These are phyloP conservation scores for Geotrypetes seraphini DNA, from an alignment of 2,797 vertebrate species.

Conservation along the genomic window DNA sequence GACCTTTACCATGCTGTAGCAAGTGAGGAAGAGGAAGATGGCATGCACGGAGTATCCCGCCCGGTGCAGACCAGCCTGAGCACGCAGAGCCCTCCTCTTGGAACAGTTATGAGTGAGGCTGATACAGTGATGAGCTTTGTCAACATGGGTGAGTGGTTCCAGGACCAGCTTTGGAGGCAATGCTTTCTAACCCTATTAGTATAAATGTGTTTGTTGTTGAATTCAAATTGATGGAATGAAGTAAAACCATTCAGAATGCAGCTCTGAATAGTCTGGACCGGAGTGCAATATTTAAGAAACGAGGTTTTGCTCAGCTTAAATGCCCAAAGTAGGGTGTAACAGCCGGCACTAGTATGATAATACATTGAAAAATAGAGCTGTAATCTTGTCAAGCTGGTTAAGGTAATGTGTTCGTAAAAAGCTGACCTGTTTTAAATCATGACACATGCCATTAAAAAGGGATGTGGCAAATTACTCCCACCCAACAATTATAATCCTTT, in stretches of 20 bases:
- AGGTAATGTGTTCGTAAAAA: neutral
- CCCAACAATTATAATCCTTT: too few species aligned
- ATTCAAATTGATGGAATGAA: too few species aligned
- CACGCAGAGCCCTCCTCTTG: constrained; percentile 62
- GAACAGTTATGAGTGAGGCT: constrained; percentile 69
- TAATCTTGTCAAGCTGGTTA: neutral
- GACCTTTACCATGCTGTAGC: constrained; percentile 87
- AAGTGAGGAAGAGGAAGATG: constrained; percentile 49
- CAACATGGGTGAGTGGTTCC: constrained; percentile 87
- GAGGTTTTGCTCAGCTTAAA: neutral
- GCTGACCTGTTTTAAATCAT: neutral
- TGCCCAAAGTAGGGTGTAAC: neutral
- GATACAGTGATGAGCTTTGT: constrained; percentile 96
- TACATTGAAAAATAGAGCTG: too few species aligned
- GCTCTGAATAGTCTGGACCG: too few species aligned
- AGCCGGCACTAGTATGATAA: neutral
- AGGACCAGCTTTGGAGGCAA: too few species aligned
- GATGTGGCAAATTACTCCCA: too few species aligned
- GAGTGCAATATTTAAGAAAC: fast-evolving
- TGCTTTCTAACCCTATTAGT: too few species aligned
- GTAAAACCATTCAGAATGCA: too few species aligned
- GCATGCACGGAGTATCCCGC: constrained; percentile 36
- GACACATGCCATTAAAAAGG: too few species aligned
- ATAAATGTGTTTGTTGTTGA: too few species aligned
- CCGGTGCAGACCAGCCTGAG: constrained; percentile 64